Evolutionary conservation across 2,888 invertebrate genomes (phyloP).

Genomic region (Archips crataeganus): DNA sequence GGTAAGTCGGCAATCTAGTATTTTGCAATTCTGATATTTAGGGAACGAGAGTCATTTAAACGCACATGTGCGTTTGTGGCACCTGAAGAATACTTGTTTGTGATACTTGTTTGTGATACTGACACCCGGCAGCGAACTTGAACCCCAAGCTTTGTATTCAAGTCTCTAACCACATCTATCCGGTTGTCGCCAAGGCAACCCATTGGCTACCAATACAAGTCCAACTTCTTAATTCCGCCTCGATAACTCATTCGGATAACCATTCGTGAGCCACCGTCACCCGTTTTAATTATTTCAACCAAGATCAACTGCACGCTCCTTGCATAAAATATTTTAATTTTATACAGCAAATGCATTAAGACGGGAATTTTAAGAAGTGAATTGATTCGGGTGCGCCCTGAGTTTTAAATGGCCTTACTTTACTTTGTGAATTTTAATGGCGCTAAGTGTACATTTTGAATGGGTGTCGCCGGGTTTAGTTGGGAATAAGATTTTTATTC

Average conservation of each 20-base stretch:
- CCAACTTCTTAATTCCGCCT: no score
- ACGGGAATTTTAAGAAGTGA: slow-evolving; percentile 39
- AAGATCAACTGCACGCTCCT: slow-evolving; percentile 34
- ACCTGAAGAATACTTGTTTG: no score
- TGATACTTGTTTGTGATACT: no score
- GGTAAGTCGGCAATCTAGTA: no score
- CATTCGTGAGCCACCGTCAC: neutral
- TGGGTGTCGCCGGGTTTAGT: slow-evolving; percentile 24
- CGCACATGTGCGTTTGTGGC: no score
- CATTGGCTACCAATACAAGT: no score
- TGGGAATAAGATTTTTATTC: slow-evolving; percentile 31
- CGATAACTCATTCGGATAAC: neutral
- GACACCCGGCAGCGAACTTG: no score
- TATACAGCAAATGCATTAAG: slow-evolving; percentile 42
- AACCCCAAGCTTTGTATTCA: no score
- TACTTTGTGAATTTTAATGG: slow-evolving; percentile 40
- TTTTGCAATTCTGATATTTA: no score
- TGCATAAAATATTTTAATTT: slow-evolving; percentile 42
- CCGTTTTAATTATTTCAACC: slow-evolving; percentile 22
- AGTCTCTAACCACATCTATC: no score
- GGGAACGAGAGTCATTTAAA: no score
- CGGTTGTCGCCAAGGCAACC: no score
- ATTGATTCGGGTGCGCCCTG: slow-evolving; percentile 31
- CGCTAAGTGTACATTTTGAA: slow-evolving; percentile 30
- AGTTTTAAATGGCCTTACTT: slow-evolving; percentile 35